Percentiles rank a stretch among this genome's conserved stretches.
phyloP scores from a whole-genome alignment of 2,888 invertebrate species.

The Lithophane socia region DNA sequence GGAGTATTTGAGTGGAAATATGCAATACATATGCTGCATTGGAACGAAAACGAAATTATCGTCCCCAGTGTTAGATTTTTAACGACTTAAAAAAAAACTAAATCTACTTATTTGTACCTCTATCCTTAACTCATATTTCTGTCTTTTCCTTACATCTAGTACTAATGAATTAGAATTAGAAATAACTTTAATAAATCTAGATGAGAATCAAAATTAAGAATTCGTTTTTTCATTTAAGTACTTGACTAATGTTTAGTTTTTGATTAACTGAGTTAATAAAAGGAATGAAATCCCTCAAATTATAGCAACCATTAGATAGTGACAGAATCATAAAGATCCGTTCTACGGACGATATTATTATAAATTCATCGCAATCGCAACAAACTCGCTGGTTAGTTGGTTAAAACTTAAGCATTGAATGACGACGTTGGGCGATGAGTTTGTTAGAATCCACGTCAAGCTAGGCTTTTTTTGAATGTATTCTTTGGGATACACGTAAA shows the following conservation, averaged over 20 bases:
- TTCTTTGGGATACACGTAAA: not conserved
- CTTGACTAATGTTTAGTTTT: not conserved
- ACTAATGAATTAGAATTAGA: no score
- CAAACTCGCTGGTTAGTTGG: no score
- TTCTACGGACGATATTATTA: not conserved
- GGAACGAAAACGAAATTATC: not conserved
- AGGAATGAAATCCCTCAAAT: not conserved
- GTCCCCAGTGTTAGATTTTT: not conserved
- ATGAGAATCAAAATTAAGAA: not conserved
- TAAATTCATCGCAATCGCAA: not conserved
- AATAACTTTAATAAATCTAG: not conserved
- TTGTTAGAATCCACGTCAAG: not conserved
- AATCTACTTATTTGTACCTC: no score
- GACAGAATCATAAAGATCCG: not conserved
- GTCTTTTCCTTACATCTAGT: no score
- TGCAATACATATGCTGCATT: no score
- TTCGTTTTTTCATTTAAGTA: no score
- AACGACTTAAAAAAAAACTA: no score
- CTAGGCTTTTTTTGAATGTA: not conserved
- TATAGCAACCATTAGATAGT: not conserved
- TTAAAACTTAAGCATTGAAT: no score
- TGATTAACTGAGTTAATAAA: not conserved
- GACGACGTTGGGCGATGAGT: not conserved
- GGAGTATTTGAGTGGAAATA: constrained; percentile 5
- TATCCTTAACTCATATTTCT: no score